phyloP scores from a whole-genome alignment of 2,113 vertebrate genomes.

The Ginglymostoma cirratum region DNA sequence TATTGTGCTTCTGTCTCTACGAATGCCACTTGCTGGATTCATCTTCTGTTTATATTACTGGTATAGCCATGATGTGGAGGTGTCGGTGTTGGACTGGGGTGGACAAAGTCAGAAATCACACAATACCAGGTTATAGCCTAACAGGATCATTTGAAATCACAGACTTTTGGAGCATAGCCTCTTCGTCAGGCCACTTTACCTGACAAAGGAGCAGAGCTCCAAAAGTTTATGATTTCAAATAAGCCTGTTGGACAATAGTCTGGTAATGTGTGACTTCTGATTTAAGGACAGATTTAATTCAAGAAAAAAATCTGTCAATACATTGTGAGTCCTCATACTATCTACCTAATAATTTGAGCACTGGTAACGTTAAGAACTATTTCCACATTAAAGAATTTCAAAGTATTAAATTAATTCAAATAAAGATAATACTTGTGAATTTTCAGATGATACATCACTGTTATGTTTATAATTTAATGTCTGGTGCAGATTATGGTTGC shows the following conservation, averaged over 20 bases:
- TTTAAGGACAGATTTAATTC: not conserved
- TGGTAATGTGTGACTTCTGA: too few species aligned
- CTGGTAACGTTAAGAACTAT: not conserved
- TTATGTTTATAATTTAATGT: not conserved
- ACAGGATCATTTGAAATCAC: too few species aligned
- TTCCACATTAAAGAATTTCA: too few species aligned
- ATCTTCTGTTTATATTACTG: not conserved
- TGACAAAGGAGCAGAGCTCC: too few species aligned
- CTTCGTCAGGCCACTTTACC: too few species aligned
- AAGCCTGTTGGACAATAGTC: too few species aligned
- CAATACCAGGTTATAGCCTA: too few species aligned
- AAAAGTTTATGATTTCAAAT: too few species aligned
- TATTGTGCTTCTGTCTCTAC: not conserved
- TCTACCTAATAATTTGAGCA: not conserved
- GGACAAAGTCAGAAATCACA: too few species aligned
- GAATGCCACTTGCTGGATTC: not conserved
- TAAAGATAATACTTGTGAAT: not conserved
- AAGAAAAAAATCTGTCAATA: not conserved
- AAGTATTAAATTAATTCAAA: slow-evolving; percentile 22
- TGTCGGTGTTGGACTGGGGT: too few species aligned
- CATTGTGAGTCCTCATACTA: not conserved
- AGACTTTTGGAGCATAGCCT: too few species aligned
- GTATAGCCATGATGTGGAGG: too few species aligned
- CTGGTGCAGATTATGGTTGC: not conserved
- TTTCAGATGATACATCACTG: not conserved